These are phyloP conservation scores for Morpho achilles DNA, from an alignment of 2,888 invertebrate species.

Conservation along the genomic window DNA sequence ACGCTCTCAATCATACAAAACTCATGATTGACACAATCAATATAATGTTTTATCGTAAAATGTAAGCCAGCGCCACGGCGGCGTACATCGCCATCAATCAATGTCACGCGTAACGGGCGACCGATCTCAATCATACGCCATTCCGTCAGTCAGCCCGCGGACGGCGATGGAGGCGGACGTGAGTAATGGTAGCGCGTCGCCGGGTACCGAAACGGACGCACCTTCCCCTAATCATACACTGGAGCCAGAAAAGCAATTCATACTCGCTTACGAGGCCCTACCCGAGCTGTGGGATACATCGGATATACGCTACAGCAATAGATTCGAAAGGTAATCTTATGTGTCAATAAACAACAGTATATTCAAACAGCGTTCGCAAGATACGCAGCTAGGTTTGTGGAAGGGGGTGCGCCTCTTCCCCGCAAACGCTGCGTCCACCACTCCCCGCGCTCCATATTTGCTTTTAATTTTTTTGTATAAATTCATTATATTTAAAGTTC, in stretches of 20 bases:
- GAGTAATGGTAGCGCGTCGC: background rate
- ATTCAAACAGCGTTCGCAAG: no score
- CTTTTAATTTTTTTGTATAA: no score
- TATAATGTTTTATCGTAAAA: background rate
- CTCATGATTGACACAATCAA: constrained; percentile 4
- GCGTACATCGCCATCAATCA: constrained; percentile 7
- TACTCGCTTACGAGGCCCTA: constrained; percentile 10
- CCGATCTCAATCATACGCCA: constrained; percentile 17
- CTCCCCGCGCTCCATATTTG: no score
- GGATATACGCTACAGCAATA: constrained; percentile 17
- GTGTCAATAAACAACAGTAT: no score
- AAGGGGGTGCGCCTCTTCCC: no score
- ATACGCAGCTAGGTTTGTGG: no score
- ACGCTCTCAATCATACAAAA: background rate
- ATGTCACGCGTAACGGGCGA: constrained; percentile 9
- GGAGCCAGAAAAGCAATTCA: constrained; percentile 15
- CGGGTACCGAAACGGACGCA: background rate
- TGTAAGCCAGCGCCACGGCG: background rate
- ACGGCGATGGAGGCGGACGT: constrained; percentile 20
- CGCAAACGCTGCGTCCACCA: no score
- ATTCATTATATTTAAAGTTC: no score
- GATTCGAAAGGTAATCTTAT: constrained; percentile 14
- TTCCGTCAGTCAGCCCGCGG: constrained; percentile 21
- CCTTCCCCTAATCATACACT: background rate
- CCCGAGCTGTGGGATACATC: constrained; percentile 11